Conservation (phyloP, 2,888 invertebrate species). For the Plebejus anna region DNA sequence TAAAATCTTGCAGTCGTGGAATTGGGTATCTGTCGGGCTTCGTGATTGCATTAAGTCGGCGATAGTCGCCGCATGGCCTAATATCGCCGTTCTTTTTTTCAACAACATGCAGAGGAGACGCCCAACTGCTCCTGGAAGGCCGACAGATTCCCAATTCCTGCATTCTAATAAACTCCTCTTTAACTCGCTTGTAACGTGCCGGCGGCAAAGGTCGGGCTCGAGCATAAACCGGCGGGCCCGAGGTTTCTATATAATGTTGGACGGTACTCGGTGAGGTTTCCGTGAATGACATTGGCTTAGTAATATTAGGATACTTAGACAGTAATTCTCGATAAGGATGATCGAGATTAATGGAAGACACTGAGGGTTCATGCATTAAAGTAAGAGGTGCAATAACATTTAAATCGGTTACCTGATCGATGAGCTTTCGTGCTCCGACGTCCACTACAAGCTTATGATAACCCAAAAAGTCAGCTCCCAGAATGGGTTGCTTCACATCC, state of each 20-base stretch:
- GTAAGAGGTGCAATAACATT: constrained; percentile 6
- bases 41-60: too few species aligned
- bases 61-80: too few species aligned
- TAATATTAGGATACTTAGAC: constrained; percentile 30
- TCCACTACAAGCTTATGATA: constrained; percentile 34
- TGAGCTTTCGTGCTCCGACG: constrained; percentile 29
- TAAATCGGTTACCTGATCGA: constrained; percentile 33
- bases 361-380: not conserved
- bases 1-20: too few species aligned
- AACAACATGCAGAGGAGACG: not conserved
- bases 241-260: constrained; percentile 33
- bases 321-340: constrained; percentile 23
- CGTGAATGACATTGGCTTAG: constrained; percentile 30
- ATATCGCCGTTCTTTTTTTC: too few species aligned
- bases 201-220: constrained; percentile 32
- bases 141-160: constrained; percentile 32
- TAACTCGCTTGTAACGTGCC: constrained; percentile 30
- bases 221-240: constrained; percentile 31
- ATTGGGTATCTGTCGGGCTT: too few species aligned
- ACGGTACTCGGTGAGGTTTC: constrained; percentile 20
- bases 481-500: constrained; percentile 34
- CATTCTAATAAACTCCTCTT: constrained; percentile 34
- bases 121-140: not conserved
- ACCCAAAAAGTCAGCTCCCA: constrained; percentile 35
- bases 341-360: not conserved